A percentile compares a stretch with the other conserved stretches of the same genome.
phyloP scores from a whole-genome alignment of 2,888 invertebrate genomes.

The Tipula lateralis region DNA sequence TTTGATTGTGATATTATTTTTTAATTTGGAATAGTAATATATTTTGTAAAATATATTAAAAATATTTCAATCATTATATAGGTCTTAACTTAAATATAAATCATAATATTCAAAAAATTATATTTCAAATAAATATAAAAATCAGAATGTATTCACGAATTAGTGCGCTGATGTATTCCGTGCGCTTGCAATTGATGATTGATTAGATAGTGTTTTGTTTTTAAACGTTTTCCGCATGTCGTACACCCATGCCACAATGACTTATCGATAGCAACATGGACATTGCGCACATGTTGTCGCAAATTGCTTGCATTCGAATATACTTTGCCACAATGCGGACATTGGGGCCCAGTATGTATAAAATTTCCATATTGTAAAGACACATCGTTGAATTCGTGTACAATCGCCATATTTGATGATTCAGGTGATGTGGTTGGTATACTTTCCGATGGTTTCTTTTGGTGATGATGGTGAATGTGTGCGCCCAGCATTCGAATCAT shows the following conservation, averaged over 20 bases:
- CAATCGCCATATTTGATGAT: background rate
- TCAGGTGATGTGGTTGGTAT: slow-evolving; percentile 21
- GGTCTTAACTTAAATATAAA: slow-evolving; percentile 5
- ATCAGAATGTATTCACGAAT: slow-evolving; percentile 41
- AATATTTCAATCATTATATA: background rate
- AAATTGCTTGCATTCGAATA: slow-evolving; percentile 70
- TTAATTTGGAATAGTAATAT: background rate
- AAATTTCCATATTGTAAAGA: slow-evolving; percentile 2
- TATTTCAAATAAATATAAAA: background rate
- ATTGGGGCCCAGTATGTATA: slow-evolving; percentile 54
- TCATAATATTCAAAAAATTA: background rate
- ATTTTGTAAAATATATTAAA: background rate
- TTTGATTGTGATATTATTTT: background rate
- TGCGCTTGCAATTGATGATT: slow-evolving; percentile 71
- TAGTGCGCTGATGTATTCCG: slow-evolving; percentile 58
- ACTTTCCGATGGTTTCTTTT: background rate
- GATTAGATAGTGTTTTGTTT: slow-evolving; percentile 71
- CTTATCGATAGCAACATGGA: slow-evolving; percentile 65
- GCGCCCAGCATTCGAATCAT: slow-evolving; percentile 34
- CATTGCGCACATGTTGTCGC: slow-evolving; percentile 71
- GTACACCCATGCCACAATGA: slow-evolving; percentile 68
- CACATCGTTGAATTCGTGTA: background rate
- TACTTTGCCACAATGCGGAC: slow-evolving; percentile 65
- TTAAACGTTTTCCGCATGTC: slow-evolving; percentile 69
- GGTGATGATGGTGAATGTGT: slow-evolving; percentile 28